A percentile compares a stretch with the other conserved stretches of the same genome.
Conservation (phyloP, 2,888 invertebrate genomes). For the Orchesellides sinensis region DNA sequence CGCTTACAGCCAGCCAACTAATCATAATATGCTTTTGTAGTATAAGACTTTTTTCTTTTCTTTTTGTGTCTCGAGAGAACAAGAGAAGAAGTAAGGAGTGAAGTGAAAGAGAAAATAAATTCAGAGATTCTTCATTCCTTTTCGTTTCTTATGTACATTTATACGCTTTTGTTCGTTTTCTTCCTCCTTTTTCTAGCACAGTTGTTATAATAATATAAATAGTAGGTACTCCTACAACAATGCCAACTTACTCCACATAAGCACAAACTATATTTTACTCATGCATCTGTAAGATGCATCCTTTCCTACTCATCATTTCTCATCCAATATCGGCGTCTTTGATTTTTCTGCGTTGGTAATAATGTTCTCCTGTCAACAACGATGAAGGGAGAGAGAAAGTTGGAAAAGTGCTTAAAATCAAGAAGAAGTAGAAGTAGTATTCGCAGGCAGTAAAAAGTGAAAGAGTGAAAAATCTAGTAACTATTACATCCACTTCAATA, state of each 20-base stretch:
- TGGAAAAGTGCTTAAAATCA: too few species aligned
- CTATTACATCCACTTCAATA: conserved; percentile 8
- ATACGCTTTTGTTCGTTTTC: neutral
- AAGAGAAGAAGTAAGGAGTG: conserved; percentile 12
- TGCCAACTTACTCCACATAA: neutral
- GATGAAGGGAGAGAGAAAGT: neutral
- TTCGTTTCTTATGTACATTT: neutral
- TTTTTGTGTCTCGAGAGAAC: conserved; percentile 36
- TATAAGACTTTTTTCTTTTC: conserved; percentile 35
- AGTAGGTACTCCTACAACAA: neutral
- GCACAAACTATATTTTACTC: neutral
- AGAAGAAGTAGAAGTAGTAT: too few species aligned
- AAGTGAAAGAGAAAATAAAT: conserved; percentile 19
- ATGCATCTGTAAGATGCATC: neutral
- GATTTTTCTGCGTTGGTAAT: neutral
- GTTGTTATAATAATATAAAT: conserved; percentile 4
- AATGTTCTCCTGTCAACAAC: neutral
- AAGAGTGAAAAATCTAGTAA: conserved; percentile 7
- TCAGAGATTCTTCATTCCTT: conserved; percentile 2
- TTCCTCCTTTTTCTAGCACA: neutral
- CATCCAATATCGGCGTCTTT: conserved; percentile 36
- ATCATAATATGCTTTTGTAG: conserved; percentile 57
- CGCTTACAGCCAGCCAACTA: conserved; percentile 46
- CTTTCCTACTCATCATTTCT: conserved; percentile 36
- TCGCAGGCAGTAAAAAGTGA: neutral